Evolutionary conservation across 1,140 invertebrate genomes (phyloP).

Genomic region (Aphis craccivora): DNA sequence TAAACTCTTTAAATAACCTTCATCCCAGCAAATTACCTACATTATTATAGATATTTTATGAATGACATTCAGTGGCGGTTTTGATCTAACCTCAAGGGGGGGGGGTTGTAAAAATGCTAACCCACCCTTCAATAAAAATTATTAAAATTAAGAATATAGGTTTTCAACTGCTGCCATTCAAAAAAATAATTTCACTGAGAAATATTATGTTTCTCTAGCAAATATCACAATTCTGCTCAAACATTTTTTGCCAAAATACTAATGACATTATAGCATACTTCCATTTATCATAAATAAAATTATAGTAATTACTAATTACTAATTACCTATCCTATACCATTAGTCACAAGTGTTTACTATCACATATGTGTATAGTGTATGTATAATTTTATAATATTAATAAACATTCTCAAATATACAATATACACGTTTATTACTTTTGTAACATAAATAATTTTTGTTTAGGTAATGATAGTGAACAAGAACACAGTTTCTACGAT

Average conservation of each 20-base stretch:
- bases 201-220: neutral
- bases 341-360: neutral
- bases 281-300: neutral
- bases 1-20: no score
- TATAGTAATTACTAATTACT: no score
- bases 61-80: no score
- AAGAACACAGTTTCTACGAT: conserved; percentile 35
- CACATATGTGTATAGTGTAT: neutral
- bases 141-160: no score
- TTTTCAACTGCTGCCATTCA: neutral
- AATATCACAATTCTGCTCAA: neutral
- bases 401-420: neutral
- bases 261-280: neutral
- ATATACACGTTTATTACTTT: neutral
- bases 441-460: neutral
- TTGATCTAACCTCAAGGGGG: no score
- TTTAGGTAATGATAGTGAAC: conserved; percentile 9
- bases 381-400: neutral
- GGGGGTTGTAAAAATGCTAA: no score
- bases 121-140: no score
- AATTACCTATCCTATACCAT: no score
- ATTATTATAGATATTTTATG: no score
- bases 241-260: neutral
- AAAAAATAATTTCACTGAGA: neutral
- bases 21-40: no score